Evolutionary conservation across 2,113 vertebrate species (phyloP), one percentile per base, ranked within the genome.

Genomic region (Antennarius striatus): DNA sequence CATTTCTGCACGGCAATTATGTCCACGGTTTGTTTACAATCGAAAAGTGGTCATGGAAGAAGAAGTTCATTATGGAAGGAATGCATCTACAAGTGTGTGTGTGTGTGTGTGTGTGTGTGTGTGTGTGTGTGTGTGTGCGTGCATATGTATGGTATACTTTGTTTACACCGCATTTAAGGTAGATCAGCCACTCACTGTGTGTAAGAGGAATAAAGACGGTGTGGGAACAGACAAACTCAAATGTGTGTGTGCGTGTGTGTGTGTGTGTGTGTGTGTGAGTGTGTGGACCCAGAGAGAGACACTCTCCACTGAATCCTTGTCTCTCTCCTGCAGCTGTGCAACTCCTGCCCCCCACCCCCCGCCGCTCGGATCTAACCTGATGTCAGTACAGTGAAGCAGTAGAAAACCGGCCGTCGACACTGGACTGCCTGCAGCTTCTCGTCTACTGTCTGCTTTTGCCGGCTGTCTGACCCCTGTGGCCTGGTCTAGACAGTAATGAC

Each of bases 1-100:
- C 74, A 66, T 90, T 90, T 90, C 85, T 71, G 67, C 68, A 63
- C 6, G 17, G 76, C 83, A 89, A 90, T 92, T 91, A 90, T 67
- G 88, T 84, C 68, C 62, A 43, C 52, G 51, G 71, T 89, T 91
- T 91, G 91, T 89, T 92, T 91, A 88, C 90, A 75, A 86, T 83
- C 77, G 76, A 83, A 22, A 79, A 81, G 60, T 75, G 86, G 89
- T 88, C 88, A 80, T 48, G 56, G 77, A 84, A 90, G 80, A 76
- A 83, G 78, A 79, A 82, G 75, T 86, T 90, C 78, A 89, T 91
- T 90, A 90, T 67, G 64, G 67, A 63, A 77, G 79, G 71, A 86
- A 83, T 64, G 81, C 68, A 82, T 5, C 32, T 5, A 36, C 32
- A 53, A 55, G 17, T 22, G 73, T 53, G 52, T 56, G 49, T 57